Evolutionary conservation across 1,140 invertebrate species (phyloP).

Genomic region (Panagrolaimus sp.): DNA sequence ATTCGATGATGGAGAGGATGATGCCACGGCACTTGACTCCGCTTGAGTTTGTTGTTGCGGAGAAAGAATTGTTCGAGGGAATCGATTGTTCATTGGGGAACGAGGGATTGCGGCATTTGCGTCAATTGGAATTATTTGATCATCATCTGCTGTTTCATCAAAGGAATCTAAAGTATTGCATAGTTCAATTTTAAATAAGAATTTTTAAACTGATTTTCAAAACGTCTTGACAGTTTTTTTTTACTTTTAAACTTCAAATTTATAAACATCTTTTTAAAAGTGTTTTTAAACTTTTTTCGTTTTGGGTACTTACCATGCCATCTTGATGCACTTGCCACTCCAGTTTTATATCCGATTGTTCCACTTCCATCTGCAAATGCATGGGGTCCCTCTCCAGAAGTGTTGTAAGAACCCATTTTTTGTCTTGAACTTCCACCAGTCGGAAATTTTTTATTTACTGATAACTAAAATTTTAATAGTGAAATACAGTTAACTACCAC

Average conservation of each 20-base stretch:
- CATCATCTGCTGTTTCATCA: constrained; percentile 37
- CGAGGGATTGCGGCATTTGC: neutral
- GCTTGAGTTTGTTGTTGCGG: neutral
- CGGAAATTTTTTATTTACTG: constrained; percentile 1
- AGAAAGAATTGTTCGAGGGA: neutral
- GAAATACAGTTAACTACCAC: neutral
- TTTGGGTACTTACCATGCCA: neutral
- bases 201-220: no score
- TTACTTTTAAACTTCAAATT: neutral
- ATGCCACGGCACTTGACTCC: neutral
- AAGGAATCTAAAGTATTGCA: constrained; percentile 42
- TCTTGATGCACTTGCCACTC: neutral
- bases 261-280: neutral
- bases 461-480: constrained; percentile 6
- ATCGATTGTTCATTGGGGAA: constrained; percentile 8
- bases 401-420: neutral
- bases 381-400: neutral
- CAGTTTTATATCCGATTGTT: neutral
- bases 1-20: neutral
- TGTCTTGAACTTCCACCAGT: neutral
- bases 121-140: constrained; percentile 7
- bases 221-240: neutral
- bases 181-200: no score
- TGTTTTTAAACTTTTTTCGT: neutral
- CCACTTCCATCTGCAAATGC: constrained; percentile 3